phyloP scores from a whole-genome alignment of 37 sponge, comb jelly and placozoan genomes.

The Halisarca cf. caerulea region DNA sequence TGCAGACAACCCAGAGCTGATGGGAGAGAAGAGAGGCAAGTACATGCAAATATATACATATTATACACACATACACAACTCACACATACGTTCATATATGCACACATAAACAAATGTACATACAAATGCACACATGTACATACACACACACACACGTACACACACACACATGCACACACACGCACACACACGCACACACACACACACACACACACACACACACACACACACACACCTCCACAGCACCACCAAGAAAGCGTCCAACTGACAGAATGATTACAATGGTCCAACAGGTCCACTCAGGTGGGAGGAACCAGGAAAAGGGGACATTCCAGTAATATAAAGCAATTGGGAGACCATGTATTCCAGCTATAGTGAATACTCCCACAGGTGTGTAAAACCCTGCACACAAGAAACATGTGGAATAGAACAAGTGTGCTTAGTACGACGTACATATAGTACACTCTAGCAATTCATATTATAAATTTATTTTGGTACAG shows the following conservation, averaged over 20 bases:
- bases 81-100: too few relatives aligned
- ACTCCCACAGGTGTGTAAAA: slow-evolving; percentile 54
- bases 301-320: slow-evolving; percentile 17
- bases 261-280: slow-evolving; percentile 41
- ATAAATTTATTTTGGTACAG: too few relatives aligned
- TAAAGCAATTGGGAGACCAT: slow-evolving; percentile 50
- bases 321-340: slow-evolving; percentile 34
- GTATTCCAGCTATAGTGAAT: slow-evolving; percentile 54
- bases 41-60: too few relatives aligned
- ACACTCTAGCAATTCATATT: too few relatives aligned
- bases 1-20: slow-evolving; percentile 56
- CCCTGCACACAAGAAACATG: slow-evolving; percentile 41
- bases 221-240: slow-evolving; percentile 44
- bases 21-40: not conserved
- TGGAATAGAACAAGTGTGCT: too few relatives aligned
- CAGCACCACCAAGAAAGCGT: slow-evolving; percentile 37
- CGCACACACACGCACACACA: not conserved
- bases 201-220: not conserved
- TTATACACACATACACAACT: not conserved
- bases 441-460: too few relatives aligned
- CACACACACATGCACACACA: not conserved
- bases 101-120: not conserved
- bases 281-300: not conserved
- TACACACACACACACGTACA: slow-evolving; percentile 1
- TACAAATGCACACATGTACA: not conserved